Evolutionary conservation across 92 coral and sea anemone genomes (phyloP), one percentile per base, ranked within the genome.

Genomic region (Parazoanthus darwini): DNA sequence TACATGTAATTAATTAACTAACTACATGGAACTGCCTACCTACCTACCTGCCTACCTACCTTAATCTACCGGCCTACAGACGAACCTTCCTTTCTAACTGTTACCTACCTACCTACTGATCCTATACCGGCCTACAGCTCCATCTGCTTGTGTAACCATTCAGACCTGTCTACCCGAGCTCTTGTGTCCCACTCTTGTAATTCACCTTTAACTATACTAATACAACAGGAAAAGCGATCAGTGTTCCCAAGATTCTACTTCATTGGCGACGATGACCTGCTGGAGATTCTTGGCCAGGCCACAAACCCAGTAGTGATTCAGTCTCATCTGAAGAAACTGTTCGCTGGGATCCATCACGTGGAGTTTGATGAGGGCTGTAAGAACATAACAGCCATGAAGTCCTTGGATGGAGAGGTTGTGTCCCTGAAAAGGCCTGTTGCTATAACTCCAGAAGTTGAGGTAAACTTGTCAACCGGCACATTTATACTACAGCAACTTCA

Each of bases 391-490:
- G 97, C 97, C 56, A 97, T 97, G 98, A 97, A 94, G 91, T 97
- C 99, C 74, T 91, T 97, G 73, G 98, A 97, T 67, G 98, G 99
- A 37, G 99, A 97, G 81, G 88, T 89, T 35, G 99, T 95, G 48
- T 92, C 94, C 7, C 91, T 97, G 35, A 95, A 94, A 78, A 93
- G 95, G 70, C 94, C 98, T 6, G 98, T 97, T 50, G 93, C 93
- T 7, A 96, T 97, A 26, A 95, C 98, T 5, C 93, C 99, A n/a
- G 98, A 97, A 54, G 99, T 97, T 46, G 99, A 97, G 98, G 99
- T 96, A 80, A 75, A 91, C 46, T 44, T 18, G 26, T 16, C 42
- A 9, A 63, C 26, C 22, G 70, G 25, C 70, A 22, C 70, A 16
- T 63, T 63, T 22, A 5, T 2, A 63, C 25, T 63, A 22, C 25